Conservation (phyloP, 1,140 invertebrate genomes). For the Macrosteles quadrilineatus region DNA sequence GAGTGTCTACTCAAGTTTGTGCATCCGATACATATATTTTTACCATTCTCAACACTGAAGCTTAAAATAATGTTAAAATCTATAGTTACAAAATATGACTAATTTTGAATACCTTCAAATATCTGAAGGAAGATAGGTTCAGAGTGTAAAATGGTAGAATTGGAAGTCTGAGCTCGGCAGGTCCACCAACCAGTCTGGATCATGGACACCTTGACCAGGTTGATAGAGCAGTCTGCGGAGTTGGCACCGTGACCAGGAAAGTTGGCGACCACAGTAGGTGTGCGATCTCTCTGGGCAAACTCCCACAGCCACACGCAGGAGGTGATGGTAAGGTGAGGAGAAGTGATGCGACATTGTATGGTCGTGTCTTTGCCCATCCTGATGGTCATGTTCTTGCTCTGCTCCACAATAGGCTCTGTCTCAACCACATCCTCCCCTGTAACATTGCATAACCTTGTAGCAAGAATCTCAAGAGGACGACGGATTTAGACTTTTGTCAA, state of each 20-base stretch:
- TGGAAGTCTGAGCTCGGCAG: neutral
- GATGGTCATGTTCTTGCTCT: neutral
- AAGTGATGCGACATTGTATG: neutral
- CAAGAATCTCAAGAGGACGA: too few species aligned
- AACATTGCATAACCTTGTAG: too few species aligned
- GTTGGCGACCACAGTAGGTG: neutral
- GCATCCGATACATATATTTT: too few species aligned
- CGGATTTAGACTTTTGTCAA: too few species aligned
- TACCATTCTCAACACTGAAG: too few species aligned
- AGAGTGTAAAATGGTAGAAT: neutral
- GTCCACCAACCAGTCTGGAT: conserved; percentile 11
- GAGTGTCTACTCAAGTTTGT: too few species aligned
- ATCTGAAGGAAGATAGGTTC: conserved; percentile 2
- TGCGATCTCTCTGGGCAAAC: neutral
- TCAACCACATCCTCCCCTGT: too few species aligned
- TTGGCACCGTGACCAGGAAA: neutral
- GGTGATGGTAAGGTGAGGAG: neutral
- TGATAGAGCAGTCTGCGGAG: conserved; percentile 4
- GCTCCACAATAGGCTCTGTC: neutral
- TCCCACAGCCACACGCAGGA: conserved; percentile 8
- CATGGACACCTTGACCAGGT: conserved; percentile 1
- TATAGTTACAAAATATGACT: neutral
- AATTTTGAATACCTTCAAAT: neutral
- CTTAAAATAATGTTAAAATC: too few species aligned
- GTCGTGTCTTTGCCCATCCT: neutral